These are phyloP conservation scores for Nasonia oneida DNA, from an alignment of 2,888 invertebrate species.

Conservation along the genomic window DNA sequence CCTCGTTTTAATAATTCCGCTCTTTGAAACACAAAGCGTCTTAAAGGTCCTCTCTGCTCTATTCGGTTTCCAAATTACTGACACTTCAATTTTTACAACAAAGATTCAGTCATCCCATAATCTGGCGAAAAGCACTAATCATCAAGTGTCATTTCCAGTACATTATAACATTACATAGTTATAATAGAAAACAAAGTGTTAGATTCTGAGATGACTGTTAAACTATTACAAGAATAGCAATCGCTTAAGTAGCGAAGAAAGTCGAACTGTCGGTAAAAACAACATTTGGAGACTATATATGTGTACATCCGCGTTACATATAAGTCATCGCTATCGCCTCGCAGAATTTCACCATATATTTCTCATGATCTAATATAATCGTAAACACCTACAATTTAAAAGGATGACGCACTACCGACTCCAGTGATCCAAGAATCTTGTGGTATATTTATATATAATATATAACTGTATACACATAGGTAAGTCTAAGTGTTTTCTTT, in stretches of 20 bases:
- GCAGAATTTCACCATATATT: slow-evolving; percentile 41
- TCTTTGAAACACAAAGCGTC: slow-evolving; percentile 28
- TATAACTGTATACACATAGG: slow-evolving; percentile 62
- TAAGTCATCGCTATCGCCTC: slow-evolving; percentile 52
- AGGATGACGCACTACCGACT: slow-evolving; percentile 68
- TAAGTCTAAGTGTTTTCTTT: slow-evolving; percentile 55
- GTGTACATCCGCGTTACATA: slow-evolving; percentile 49
- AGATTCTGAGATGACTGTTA: slow-evolving; percentile 51
- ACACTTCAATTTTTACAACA: slow-evolving; percentile 53
- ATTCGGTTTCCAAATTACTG: slow-evolving; percentile 39
- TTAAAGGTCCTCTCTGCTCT: slow-evolving; percentile 35
- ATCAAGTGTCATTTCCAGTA: neutral
- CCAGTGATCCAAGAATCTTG: slow-evolving; percentile 25
- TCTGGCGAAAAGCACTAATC: slow-evolving; percentile 41
- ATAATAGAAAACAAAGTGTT: slow-evolving; percentile 39
- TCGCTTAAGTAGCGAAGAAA: slow-evolving; percentile 45
- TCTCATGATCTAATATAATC: slow-evolving; percentile 70
- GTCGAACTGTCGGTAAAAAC: slow-evolving; percentile 57
- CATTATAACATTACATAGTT: slow-evolving; percentile 5
- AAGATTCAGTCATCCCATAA: slow-evolving; percentile 52
- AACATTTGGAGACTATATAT: slow-evolving; percentile 49
- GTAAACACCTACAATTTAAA: slow-evolving; percentile 77
- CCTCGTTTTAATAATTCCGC: slow-evolving; percentile 55
- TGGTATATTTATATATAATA: slow-evolving; percentile 58
- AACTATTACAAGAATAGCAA: slow-evolving; percentile 42